These are phyloP conservation scores for Sinosuthora webbiana DNA, from an alignment of 2,113 vertebrate genomes.

Conservation along the genomic window DNA sequence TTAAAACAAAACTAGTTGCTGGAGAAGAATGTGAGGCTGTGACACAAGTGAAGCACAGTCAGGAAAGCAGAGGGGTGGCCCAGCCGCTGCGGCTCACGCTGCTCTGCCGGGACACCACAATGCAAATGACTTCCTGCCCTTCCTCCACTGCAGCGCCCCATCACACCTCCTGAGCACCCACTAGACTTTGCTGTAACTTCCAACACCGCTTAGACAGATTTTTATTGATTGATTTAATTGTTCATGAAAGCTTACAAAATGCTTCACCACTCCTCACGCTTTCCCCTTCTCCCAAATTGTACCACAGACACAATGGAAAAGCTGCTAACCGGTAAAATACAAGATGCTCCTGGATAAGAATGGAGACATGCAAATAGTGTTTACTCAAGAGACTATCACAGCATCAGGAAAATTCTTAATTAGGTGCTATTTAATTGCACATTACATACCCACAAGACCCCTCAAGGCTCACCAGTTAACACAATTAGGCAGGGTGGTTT, in stretches of 20 bases:
- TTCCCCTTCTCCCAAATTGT: neutral
- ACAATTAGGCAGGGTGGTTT: neutral
- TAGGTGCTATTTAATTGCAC: slow-evolving; percentile 50
- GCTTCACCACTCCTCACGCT: neutral
- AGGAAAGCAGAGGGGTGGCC: neutral
- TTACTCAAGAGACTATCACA: slow-evolving; percentile 33
- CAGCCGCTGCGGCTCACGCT: neutral
- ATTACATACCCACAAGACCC: neutral
- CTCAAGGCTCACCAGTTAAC: slow-evolving; percentile 40
- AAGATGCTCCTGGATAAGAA: slow-evolving; percentile 20
- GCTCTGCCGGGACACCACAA: neutral
- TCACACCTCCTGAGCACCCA: neutral
- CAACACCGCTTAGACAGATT: neutral
- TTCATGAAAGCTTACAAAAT: slow-evolving; percentile 21
- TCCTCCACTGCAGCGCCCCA: neutral
- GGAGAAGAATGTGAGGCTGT: neutral
- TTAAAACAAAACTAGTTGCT: neutral
- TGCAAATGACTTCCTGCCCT: neutral
- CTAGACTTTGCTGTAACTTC: neutral
- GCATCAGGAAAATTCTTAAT: slow-evolving; percentile 48
- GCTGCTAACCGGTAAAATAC: slow-evolving; percentile 14
- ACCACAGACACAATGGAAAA: neutral
- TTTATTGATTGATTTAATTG: neutral
- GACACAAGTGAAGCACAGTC: neutral
- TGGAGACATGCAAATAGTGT: slow-evolving; percentile 5